Percentiles rank a stretch among this genome's conserved stretches.
phyloP scores from a whole-genome alignment of 2,888 invertebrate genomes.

The Sericinus montela region DNA sequence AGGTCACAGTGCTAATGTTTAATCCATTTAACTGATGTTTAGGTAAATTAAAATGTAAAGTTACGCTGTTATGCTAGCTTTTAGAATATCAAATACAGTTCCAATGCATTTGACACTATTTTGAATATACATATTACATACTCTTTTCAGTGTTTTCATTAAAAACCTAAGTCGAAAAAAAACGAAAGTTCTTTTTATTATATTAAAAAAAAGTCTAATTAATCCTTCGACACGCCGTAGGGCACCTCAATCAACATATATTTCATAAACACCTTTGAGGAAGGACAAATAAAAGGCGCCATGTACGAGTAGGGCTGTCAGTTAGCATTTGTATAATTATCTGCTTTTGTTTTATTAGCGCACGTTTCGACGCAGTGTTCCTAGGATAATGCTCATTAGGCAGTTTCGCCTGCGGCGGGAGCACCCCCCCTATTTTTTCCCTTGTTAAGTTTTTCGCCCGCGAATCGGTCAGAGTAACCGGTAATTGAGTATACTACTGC shows the following conservation, averaged over 20 bases:
- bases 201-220: too few species aligned
- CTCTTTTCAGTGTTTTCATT: too few species aligned
- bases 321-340: slow-evolving; percentile 18
- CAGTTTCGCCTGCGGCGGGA: slow-evolving; percentile 13
- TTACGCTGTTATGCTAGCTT: background rate
- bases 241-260: slow-evolving; percentile 14
- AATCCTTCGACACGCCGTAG: slow-evolving; percentile 3
- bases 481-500: slow-evolving; percentile 10
- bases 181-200: too few species aligned
- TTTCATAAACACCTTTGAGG: slow-evolving; percentile 12
- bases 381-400: slow-evolving; percentile 19
- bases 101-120: too few species aligned
- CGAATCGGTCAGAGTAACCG: slow-evolving; percentile 6
- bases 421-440: slow-evolving; percentile 1
- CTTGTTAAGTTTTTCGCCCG: slow-evolving; percentile 2
- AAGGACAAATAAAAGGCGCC: slow-evolving; percentile 16
- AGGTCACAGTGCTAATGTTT: slow-evolving; percentile 30
- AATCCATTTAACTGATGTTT: slow-evolving; percentile 30
- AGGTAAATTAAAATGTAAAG: slow-evolving; percentile 16
- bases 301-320: slow-evolving; percentile 14
- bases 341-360: slow-evolving; percentile 18
- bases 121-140: too few species aligned
- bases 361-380: slow-evolving; percentile 11
- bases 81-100: background rate
- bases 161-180: too few species aligned